Base-by-base conservation (phyloP, 1,140 invertebrate genomes). In the Apis dorsata region DNA sequence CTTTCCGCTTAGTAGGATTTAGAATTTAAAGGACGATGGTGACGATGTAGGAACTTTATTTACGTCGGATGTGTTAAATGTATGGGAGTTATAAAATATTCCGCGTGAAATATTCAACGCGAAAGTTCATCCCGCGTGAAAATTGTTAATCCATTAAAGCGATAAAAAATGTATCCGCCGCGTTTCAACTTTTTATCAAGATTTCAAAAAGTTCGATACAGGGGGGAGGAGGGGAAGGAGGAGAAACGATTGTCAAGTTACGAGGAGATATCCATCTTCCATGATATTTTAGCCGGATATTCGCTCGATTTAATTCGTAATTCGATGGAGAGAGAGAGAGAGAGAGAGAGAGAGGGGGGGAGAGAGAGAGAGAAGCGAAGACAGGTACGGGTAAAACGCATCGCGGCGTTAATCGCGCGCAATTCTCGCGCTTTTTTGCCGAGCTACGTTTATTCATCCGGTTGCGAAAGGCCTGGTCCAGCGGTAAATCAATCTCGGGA, bases 401-500 rank as follows among this genome's bases (percentile, higher is more conserved):
- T 81, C 85, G 74, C 55, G 60, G 53, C 77, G 85, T 81, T 85
- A 72, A 86, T 86, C 66, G 72, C 28, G 62, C 28, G 51, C 75
- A 63, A 21, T 86, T 77, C 28, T 77, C 65, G 34, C 68, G 74
- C 78, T 70, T 86, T 85, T 81, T 63, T 13, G 72, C 77, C 70
- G 74, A 63, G 74, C 83, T 51, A 21, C 84, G 78, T 86, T 85
- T 85, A 77, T 86, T 86, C 73, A 68, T 72, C 59, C 81, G 44
- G 49, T 81, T 74, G 60, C 78, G 69, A 74, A 72, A 75, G 63
- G 66, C 60, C 71, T 71, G 83, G 68, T 57, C 72, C 51, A 17
- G 66, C 19, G 74, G 65, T 85, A 85, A 81, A 86, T 86, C 85
- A 86, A 86, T 86, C 84, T 59, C 78, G 55, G 44, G 66, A 49